Evolutionary conservation across 2,113 vertebrate genomes (phyloP).

Genomic region (Natator depressus): DNA sequence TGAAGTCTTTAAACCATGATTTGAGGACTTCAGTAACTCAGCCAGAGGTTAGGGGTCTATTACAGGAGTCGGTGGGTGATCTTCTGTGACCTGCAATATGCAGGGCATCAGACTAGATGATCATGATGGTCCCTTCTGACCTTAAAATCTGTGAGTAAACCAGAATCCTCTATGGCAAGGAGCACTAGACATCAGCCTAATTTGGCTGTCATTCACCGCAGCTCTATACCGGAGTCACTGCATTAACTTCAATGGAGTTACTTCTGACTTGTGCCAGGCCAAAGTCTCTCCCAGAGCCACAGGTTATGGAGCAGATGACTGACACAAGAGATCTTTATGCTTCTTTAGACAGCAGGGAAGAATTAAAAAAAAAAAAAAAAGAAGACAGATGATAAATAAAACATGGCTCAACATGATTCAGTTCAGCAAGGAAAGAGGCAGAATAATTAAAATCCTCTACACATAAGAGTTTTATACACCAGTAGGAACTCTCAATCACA

Average conservation of each 20-base stretch:
- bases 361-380: neutral
- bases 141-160: neutral
- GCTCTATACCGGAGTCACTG: neutral
- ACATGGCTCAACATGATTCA: constrained; percentile 36
- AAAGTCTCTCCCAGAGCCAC: neutral
- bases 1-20: neutral
- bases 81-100: neutral
- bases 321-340: constrained; percentile 20
- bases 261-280: neutral
- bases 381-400: constrained; percentile 63
- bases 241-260: neutral
- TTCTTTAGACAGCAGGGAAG: constrained; percentile 19
- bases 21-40: neutral
- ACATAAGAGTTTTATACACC: neutral
- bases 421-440: constrained; percentile 37
- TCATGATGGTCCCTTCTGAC: neutral
- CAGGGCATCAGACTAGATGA: neutral
- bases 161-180: neutral
- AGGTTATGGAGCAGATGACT: constrained; percentile 17
- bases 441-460: constrained; percentile 62
- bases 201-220: constrained; percentile 12
- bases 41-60: neutral
- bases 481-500: neutral
- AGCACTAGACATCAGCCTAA: neutral
- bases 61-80: neutral